Evolutionary conservation across 2,797 vertebrate species (phyloP).

Genomic region (Molossus alvarezi): DNA sequence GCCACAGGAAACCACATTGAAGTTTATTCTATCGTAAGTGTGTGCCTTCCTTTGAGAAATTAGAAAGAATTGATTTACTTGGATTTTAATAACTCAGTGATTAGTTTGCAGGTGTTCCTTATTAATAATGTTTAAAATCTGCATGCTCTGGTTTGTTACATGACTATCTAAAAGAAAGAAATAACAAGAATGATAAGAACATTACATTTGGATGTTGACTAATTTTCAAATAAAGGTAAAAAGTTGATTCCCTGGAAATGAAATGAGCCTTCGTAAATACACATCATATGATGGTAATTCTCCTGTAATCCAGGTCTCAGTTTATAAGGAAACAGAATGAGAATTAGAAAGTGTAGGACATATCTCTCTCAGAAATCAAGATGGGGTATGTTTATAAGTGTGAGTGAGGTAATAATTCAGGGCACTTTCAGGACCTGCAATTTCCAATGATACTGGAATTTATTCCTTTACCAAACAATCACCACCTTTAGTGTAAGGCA

Average conservation of each 20-base stretch:
- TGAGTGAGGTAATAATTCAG: background rate
- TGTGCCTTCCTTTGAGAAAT: conserved; percentile 20
- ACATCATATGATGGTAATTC: background rate
- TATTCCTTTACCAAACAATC: background rate
- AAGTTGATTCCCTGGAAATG: background rate
- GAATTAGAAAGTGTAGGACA: conserved; percentile 37
- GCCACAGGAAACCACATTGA: conserved; percentile 22
- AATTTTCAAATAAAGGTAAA: conserved; percentile 67
- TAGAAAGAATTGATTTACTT: conserved; percentile 45
- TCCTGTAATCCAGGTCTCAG: background rate
- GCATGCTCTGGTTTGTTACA: background rate
- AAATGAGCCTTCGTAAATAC: background rate
- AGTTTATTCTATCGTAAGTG: conserved; percentile 14
- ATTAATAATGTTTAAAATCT: background rate
- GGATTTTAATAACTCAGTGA: background rate
- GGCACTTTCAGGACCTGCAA: background rate
- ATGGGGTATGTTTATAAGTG: background rate
- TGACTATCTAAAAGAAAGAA: conserved; percentile 53
- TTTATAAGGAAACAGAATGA: conserved; percentile 36
- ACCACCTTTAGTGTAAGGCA: background rate
- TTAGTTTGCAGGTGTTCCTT: conserved; percentile 2
- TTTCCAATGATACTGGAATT: background rate
- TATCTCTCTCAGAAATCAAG: conserved; percentile 45
- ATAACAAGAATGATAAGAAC: background rate
- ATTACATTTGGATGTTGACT: background rate